Evolutionary conservation across 2,113 vertebrate genomes (phyloP).

Genomic region (Ellobius talpinus): DNA sequence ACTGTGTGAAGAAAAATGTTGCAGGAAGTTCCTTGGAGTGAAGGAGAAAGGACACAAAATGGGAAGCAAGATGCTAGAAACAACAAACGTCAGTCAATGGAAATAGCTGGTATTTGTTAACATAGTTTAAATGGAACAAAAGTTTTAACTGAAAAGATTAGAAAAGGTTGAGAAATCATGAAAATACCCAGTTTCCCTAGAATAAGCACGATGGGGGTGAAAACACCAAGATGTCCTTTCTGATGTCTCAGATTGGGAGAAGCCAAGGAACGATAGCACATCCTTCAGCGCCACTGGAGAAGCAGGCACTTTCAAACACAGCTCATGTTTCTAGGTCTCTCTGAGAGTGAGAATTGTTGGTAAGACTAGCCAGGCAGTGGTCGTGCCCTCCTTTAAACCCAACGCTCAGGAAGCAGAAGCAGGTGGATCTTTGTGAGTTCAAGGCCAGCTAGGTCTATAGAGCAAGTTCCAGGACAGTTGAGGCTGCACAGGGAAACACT

Average conservation of each 20-base stretch:
- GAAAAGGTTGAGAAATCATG: not conserved
- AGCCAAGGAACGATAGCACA: not conserved
- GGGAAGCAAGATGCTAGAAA: not conserved
- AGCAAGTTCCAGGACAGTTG: not conserved
- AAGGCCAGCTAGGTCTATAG: not conserved
- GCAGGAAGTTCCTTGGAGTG: conserved; percentile 15
- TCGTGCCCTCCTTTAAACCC: not conserved
- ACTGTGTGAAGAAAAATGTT: not conserved
- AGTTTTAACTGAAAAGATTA: conserved; percentile 3
- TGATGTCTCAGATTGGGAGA: not conserved
- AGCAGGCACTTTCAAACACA: not conserved
- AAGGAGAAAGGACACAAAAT: not conserved
- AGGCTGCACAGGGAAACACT: not conserved
- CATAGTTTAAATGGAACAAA: not conserved
- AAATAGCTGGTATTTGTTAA: not conserved
- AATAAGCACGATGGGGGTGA: not conserved
- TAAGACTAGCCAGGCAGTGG: not conserved
- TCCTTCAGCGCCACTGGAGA: not conserved
- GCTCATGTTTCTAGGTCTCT: not conserved
- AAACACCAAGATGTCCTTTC: not conserved
- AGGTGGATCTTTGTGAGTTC: not conserved
- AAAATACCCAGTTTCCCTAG: not conserved
- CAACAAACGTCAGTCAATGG: not conserved
- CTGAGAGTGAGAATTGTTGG: not conserved
- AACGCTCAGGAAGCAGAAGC: not conserved